These are phyloP conservation scores for Cyphomyrus discorhynchus DNA, from an alignment of 2,113 vertebrate species.

Conservation along the genomic window DNA sequence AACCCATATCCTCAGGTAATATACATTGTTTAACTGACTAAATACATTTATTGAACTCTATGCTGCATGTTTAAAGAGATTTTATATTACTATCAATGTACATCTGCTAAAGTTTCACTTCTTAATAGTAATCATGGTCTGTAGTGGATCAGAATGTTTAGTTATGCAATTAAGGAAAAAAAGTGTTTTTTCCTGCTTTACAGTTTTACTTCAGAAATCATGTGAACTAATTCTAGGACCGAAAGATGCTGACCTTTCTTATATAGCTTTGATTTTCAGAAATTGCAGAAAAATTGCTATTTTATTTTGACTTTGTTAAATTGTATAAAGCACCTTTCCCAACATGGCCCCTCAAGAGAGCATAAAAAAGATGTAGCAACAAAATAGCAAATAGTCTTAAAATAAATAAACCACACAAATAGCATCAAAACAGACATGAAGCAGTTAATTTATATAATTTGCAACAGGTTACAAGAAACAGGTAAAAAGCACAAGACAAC, in stretches of 20 bases:
- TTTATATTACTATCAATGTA: constrained; percentile 58
- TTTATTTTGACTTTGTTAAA: neutral
- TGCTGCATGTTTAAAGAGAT: constrained; percentile 60
- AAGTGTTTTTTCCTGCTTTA: neutral
- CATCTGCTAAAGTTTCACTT: constrained; percentile 25
- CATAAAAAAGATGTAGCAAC: neutral
- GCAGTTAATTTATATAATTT: neutral
- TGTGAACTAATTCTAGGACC: neutral
- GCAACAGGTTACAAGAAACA: neutral
- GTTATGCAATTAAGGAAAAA: constrained; percentile 34
- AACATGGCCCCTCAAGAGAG: neutral
- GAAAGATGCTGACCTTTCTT: neutral
- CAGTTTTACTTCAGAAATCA: neutral
- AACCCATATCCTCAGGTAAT: constrained; percentile 26
- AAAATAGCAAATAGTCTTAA: neutral
- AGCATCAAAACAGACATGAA: neutral
- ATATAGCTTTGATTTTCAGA: neutral
- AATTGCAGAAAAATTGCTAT: neutral
- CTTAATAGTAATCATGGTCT: constrained; percentile 48
- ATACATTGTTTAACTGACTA: constrained; percentile 45
- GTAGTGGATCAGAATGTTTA: constrained; percentile 26
- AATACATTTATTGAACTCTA: constrained; percentile 55
- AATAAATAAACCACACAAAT: neutral
- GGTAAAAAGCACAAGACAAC: neutral
- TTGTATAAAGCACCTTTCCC: neutral